Evolutionary conservation across 2,113 vertebrate genomes (phyloP).

Genomic region (Astur gentilis): DNA sequence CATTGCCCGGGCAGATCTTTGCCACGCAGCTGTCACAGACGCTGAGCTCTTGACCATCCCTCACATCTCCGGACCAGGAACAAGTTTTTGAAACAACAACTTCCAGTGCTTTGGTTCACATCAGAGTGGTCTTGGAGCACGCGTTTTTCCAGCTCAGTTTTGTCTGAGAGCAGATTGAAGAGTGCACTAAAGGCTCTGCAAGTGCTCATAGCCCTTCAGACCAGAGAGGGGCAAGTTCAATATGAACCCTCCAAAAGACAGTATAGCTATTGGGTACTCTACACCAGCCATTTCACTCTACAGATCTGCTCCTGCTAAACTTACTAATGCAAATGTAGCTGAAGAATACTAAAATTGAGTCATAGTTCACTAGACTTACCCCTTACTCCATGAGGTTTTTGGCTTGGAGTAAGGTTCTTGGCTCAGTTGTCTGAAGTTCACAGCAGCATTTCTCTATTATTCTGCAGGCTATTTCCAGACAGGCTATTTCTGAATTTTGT

Average conservation of each 20-base stretch:
- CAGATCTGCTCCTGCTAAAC: background rate
- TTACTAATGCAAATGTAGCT: background rate
- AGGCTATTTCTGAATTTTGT: background rate
- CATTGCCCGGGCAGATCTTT: background rate
- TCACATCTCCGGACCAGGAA: background rate
- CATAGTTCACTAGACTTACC: background rate
- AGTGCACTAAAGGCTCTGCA: background rate
- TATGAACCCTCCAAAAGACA: background rate
- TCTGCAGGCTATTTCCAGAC: background rate
- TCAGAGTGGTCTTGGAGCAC: background rate
- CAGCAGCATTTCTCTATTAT: background rate
- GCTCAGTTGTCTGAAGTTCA: background rate
- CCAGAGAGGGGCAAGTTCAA: background rate
- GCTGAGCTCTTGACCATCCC: background rate
- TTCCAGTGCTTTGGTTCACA: background rate
- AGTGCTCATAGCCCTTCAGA: background rate
- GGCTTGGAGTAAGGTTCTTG: background rate
- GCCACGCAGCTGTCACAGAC: background rate
- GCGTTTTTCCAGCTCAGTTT: background rate
- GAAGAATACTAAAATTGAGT: background rate
- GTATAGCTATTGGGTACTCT: background rate
- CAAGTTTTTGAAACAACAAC: background rate
- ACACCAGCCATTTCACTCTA: background rate
- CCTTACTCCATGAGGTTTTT: background rate
- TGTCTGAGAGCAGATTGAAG: background rate